A percentile compares a stretch with the other conserved stretches of the same genome.
phyloP scores from a whole-genome alignment of 2,888 invertebrate genomes.

The Dynastes maya region DNA sequence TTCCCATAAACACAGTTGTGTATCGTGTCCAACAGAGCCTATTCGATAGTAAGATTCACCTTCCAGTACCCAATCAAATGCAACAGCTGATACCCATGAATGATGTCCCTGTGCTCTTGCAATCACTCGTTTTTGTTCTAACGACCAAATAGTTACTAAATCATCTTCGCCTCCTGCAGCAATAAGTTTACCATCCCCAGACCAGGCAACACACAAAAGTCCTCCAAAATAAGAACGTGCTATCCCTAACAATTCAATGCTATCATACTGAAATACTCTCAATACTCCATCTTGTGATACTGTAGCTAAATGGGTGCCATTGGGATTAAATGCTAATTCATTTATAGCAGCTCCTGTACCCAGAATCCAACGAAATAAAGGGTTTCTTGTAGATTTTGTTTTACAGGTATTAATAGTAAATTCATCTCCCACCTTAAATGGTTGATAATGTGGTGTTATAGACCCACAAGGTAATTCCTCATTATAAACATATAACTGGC shows the following conservation, averaged over 20 bases:
- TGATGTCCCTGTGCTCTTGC: constrained; percentile 98
- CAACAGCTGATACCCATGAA: constrained; percentile 97
- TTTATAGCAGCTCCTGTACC: constrained; percentile 85
- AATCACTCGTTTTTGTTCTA: constrained; percentile 92
- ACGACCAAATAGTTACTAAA: constrained; percentile 97
- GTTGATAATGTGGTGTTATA: constrained; percentile 94
- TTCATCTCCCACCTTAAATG: constrained; percentile 94
- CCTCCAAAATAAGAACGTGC: constrained; percentile 99
- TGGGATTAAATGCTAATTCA: constrained; percentile 97
- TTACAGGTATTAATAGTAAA: constrained; percentile 96
- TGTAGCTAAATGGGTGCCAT: constrained; percentile 92
- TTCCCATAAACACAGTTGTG: constrained; percentile 98
- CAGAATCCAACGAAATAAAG: constrained; percentile 92
- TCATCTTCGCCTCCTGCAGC: constrained; percentile 99
- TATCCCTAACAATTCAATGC: constrained; percentile 94
- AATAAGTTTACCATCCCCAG: constrained; percentile 88
- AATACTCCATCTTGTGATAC: constrained; percentile 97
- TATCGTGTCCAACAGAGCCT: constrained; percentile 98
- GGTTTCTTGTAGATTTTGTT: constrained; percentile 96
- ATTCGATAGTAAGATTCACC: constrained; percentile 74
- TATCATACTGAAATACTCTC: constrained; percentile 96
- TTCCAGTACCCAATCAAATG: constrained; percentile 87
- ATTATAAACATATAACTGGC: constrained; percentile 97
- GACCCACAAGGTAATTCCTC: constrained; percentile 94
- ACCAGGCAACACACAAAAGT: constrained; percentile 97